phyloP scores from a whole-genome alignment of 2,797 vertebrate species.

The Sebastes nivosus region DNA sequence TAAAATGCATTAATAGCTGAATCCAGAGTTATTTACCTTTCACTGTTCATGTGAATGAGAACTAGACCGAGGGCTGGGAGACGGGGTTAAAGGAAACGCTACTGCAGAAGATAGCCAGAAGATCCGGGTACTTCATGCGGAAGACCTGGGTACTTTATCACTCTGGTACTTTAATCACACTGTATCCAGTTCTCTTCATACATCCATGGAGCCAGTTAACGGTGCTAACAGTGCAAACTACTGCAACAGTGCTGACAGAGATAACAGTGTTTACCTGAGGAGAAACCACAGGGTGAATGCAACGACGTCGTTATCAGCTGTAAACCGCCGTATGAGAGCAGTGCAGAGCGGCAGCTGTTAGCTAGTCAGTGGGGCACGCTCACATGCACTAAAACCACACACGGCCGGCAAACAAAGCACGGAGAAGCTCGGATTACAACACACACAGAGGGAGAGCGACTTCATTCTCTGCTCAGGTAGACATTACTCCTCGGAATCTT shows the following conservation, averaged over 20 bases:
- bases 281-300: neutral
- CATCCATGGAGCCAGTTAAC: no score
- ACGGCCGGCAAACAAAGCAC: neutral
- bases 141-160: no score
- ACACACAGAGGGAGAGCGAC: neutral
- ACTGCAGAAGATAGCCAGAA: no score
- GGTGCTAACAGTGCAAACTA: neutral
- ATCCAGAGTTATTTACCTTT: no score
- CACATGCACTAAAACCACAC: neutral
- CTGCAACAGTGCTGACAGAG: neutral
- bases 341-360: neutral
- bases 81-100: no score
- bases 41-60: fast-evolving
- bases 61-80: no score
- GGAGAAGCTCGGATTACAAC: neutral
- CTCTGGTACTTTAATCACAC: no score
- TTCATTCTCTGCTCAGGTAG: neutral
- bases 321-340: neutral
- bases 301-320: neutral
- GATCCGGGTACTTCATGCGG: no score
- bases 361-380: neutral
- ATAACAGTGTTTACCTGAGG: neutral
- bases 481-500: neutral
- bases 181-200: no score
- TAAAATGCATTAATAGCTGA: no score